Conservation (phyloP, 2,797 vertebrate species). For the Oophaga sylvatica region DNA sequence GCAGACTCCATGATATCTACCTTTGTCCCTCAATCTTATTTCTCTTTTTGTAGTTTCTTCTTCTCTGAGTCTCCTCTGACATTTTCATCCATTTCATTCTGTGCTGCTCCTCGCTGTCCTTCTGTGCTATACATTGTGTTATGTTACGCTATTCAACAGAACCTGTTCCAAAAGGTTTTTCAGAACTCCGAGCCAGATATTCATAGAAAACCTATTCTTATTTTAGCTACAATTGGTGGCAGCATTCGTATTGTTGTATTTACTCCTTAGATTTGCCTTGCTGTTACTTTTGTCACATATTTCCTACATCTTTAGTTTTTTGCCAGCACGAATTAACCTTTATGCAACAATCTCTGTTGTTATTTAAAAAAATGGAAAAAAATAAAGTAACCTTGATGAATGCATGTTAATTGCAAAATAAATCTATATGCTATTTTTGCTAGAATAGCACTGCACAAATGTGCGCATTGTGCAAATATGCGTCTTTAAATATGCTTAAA, state of each 20-base stretch:
- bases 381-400: not conserved
- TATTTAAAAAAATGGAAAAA: no score
- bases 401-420: not conserved
- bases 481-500: no score
- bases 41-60: no score
- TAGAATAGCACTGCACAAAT: not conserved
- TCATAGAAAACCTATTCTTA: not conserved
- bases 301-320: not conserved
- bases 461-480: no score
- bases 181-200: not conserved
- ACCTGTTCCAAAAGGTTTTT: not conserved
- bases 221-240: not conserved
- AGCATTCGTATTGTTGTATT: not conserved
- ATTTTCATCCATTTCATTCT: no score
- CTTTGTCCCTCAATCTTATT: no score
- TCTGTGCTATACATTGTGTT: not conserved
- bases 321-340: not conserved
- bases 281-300: not conserved
- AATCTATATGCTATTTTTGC: not conserved
- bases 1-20: no score
- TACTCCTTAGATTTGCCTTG: not conserved
- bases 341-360: not conserved
- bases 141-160: not conserved
- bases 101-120: no score
- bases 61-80: no score